phyloP scores from a whole-genome alignment of 2,113 vertebrate genomes.

The Urocitellus parryii region DNA sequence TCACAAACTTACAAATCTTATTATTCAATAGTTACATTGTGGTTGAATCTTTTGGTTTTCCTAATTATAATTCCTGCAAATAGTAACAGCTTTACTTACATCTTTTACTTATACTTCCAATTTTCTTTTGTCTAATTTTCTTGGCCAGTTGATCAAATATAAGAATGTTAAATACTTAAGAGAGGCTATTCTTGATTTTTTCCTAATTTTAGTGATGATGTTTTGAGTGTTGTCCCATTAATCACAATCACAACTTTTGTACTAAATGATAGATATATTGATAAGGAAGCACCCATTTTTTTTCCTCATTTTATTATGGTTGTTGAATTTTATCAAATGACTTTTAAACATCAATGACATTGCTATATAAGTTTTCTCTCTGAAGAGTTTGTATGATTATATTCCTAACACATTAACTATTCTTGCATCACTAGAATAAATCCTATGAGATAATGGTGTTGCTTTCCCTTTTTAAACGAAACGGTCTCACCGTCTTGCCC shows the following conservation, averaged over 20 bases:
- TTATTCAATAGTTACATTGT: not conserved
- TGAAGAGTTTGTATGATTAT: not conserved
- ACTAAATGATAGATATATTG: not conserved
- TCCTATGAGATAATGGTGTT: not conserved
- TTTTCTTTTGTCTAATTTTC: not conserved
- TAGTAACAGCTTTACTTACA: not conserved
- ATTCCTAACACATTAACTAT: not conserved
- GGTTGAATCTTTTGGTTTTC: not conserved
- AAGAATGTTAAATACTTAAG: not conserved
- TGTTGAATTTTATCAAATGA: slow-evolving; percentile 42
- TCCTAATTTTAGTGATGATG: not conserved
- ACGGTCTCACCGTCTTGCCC: not conserved
- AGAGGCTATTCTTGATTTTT: not conserved
- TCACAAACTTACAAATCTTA: not conserved
- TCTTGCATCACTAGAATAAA: not conserved
- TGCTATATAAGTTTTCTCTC: not conserved
- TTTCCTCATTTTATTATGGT: not conserved
- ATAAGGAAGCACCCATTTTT: not conserved
- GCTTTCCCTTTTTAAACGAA: not conserved
- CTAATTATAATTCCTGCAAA: not conserved
- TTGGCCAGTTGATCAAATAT: not conserved
- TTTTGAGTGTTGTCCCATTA: not conserved
- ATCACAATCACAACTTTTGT: not conserved
- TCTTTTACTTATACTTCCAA: not conserved
- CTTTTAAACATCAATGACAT: not conserved